A percentile compares a stretch with the other conserved stretches of the same genome.
Evolutionary conservation across 2,888 invertebrate species (phyloP).

Genomic region (Slavum lentiscoides): DNA sequence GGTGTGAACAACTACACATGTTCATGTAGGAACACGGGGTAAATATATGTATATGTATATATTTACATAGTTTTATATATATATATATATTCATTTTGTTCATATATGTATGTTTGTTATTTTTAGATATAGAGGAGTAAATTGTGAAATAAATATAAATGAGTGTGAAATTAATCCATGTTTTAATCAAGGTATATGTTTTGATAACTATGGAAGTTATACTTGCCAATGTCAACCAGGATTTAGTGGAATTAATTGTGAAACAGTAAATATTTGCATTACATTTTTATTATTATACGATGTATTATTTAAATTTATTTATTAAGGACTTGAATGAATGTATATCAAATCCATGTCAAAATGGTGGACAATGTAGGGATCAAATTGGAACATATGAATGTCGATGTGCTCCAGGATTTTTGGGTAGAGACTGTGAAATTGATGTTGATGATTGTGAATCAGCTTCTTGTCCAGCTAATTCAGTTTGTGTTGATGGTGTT

Average conservation of each 20-base stretch:
- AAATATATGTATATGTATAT: slow-evolving; percentile 56
- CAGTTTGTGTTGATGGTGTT: slow-evolving; percentile 68
- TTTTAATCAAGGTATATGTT: slow-evolving; percentile 76
- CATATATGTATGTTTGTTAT: neutral
- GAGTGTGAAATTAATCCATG: slow-evolving; percentile 81
- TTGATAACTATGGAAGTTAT: slow-evolving; percentile 80
- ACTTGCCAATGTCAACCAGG: slow-evolving; percentile 74
- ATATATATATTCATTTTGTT: neutral
- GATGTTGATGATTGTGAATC: slow-evolving; percentile 85
- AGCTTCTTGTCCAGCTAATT: slow-evolving; percentile 72
- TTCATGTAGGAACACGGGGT: slow-evolving; percentile 60
- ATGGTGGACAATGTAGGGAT: slow-evolving; percentile 78
- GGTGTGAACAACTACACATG: slow-evolving; percentile 64
- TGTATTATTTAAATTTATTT: neutral
- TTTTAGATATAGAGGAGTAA: slow-evolving; percentile 66
- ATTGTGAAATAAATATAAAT: slow-evolving; percentile 80
- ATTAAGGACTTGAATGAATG: slow-evolving; percentile 77
- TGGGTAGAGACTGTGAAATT: slow-evolving; percentile 71
- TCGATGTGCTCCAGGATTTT: slow-evolving; percentile 67
- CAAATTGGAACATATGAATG: slow-evolving; percentile 64
- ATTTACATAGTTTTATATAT: too few species aligned
- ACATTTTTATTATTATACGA: neutral
- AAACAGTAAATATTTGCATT: slow-evolving; percentile 64
- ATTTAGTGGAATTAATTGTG: slow-evolving; percentile 75
- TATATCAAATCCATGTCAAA: slow-evolving; percentile 76